Conservation (phyloP, 1,140 invertebrate genomes). For the Tetramorium simillimum region DNA sequence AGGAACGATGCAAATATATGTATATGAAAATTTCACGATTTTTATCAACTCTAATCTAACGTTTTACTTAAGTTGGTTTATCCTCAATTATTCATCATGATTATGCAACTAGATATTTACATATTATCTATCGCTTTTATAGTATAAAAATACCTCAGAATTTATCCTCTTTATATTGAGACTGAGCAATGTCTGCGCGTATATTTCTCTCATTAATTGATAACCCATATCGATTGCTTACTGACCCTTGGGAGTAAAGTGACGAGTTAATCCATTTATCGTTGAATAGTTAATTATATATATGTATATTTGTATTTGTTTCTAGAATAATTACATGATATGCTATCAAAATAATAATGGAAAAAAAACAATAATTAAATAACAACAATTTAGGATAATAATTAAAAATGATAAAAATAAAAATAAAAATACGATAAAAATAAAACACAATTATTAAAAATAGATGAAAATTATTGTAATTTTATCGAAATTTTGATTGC, state of each 20-base stretch:
- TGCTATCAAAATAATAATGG: background rate
- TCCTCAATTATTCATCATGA: background rate
- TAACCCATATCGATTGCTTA: background rate
- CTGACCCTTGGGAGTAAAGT: background rate
- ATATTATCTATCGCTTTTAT: background rate
- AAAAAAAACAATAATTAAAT: background rate
- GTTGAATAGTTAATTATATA: background rate
- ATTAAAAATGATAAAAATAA: background rate
- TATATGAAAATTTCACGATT: background rate
- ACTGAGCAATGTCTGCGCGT: conserved; percentile 6
- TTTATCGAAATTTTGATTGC: background rate
- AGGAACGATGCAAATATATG: background rate
- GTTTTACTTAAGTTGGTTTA: background rate
- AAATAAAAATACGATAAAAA: background rate
- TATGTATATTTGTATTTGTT: background rate
- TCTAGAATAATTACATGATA: background rate
- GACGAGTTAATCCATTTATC: background rate
- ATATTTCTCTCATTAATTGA: conserved; percentile 25
- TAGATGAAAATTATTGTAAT: background rate
- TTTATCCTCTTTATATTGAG: conserved; percentile 18
- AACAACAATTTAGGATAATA: background rate
- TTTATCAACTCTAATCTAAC: background rate
- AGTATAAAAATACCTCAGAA: background rate
- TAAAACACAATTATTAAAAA: background rate
- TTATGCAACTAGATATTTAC: background rate